phyloP scores from a whole-genome alignment of 1,140 invertebrate species.

The Hetaerina americana region DNA sequence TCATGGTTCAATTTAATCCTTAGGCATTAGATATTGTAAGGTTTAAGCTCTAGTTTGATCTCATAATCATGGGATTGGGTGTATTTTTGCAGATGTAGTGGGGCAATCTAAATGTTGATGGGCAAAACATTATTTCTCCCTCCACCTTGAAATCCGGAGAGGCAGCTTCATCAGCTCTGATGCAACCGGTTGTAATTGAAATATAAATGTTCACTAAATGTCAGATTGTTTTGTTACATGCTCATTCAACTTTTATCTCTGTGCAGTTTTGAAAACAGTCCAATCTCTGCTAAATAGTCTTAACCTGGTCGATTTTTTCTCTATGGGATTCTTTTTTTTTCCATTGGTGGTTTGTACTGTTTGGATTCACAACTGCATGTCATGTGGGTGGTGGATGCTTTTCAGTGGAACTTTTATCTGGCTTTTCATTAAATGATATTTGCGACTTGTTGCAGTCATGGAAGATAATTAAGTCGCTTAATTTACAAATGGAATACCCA shows the following conservation, averaged over 20 bases:
- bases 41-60: too few relatives aligned
- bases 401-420: background rate
- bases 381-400: background rate
- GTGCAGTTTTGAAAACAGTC: background rate
- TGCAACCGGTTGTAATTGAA: background rate
- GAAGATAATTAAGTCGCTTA: too few relatives aligned
- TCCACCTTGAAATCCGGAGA: background rate
- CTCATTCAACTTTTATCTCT: background rate
- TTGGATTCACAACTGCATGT: background rate
- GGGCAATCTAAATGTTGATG: background rate
- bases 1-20: too few relatives aligned
- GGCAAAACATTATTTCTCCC: background rate
- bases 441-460: too few relatives aligned
- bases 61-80: background rate
- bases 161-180: background rate
- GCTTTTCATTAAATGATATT: too few relatives aligned
- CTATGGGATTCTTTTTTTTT: background rate
- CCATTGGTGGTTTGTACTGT: background rate
- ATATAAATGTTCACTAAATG: background rate
- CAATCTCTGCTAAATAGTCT: background rate
- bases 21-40: too few relatives aligned
- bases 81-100: background rate
- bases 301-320: background rate
- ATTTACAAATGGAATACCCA: too few relatives aligned
- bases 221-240: background rate